Base-by-base conservation (phyloP, 2,888 invertebrate species). In the Stenotaenia linearis region DNA sequence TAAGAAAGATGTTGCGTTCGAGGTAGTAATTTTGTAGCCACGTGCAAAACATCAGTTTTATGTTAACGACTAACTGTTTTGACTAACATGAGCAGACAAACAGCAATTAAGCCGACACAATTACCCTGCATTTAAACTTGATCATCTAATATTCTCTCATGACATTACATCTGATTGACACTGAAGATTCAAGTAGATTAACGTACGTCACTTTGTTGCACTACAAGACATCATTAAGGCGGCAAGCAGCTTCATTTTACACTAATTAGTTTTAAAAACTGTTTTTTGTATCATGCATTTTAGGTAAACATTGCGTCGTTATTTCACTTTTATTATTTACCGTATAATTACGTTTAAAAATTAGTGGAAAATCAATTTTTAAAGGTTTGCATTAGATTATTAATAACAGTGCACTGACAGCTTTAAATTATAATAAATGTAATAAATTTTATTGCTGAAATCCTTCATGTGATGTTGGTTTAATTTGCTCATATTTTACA, bases 41-140 rank as follows among this genome's bases (percentile, higher is more conserved):
- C 23, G 28, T 61, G 61, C 61, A 9, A n/a, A 28, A 28, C 61
- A 28, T 23, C 28, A 61, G 61, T 61, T 61, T 61, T 61, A 61
- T 61, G 61, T 61, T 61, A 25, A 61, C 61, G 25, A 25, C 15
- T 45, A 18, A 45, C 6, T 45, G 45, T 45, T 45, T 45, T 12
- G 61, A 25, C 61, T 61, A 9, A 61, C 25, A 25, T 61, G 25
- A 61, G 61, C 23, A 61, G 61, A 61, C 61, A 25, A 61, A 28
- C 61, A 1, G 61, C 61, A 61, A 61, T 61, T 61, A 61, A 61
- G 61, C 12, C 61, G 61, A 61, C 61, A 25, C 61, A 61, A 61
- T 61, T 61, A 61, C 61, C 61, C 61, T 61, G 61, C 61, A 61
- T 61, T 61, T 61, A 61, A 61, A 61, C 61, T 61, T 61, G 61